Evolutionary conservation across 2,888 invertebrate species (phyloP).

Genomic region (Mesorhabditis belari): DNA sequence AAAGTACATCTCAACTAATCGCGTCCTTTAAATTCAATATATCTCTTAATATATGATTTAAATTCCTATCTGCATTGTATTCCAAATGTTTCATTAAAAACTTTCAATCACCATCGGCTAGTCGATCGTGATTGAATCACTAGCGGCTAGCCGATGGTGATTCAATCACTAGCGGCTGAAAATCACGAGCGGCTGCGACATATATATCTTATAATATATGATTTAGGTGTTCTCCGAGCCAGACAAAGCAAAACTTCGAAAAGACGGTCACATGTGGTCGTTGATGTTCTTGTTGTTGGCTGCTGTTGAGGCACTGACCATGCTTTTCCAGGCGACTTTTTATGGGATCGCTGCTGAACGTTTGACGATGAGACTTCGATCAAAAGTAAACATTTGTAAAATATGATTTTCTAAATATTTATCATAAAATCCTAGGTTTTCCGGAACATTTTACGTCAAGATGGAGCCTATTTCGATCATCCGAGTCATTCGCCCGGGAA

Average conservation of each 20-base stretch:
- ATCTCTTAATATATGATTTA: too few species aligned
- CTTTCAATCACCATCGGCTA: too few species aligned
- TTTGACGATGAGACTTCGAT: conserved; percentile 54
- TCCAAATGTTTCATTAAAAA: too few species aligned
- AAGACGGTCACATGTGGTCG: conserved; percentile 57
- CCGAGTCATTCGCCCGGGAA: conserved; percentile 53
- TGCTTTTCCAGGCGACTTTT: conserved; percentile 33
- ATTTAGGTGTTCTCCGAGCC: conserved; percentile 54
- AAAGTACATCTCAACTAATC: too few species aligned
- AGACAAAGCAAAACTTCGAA: conserved; percentile 51
- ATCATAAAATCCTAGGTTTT: conserved; percentile 51
- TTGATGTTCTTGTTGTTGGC: conserved; percentile 54
- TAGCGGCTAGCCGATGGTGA: too few species aligned
- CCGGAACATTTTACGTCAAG: conserved; percentile 54
- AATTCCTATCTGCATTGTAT: too few species aligned
- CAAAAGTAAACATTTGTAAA: conserved; percentile 6
- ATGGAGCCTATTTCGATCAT: conserved; percentile 57
- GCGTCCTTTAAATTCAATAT: too few species aligned
- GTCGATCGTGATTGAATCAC: too few species aligned
- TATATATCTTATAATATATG: too few species aligned
- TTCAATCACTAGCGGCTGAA: too few species aligned
- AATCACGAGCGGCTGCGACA: too few species aligned
- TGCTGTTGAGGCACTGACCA: conserved; percentile 40
- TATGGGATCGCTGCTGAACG: conserved; percentile 54
- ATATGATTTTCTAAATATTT: conserved; percentile 38